These are phyloP conservation scores for Diprion similis DNA, from an alignment of 1,140 invertebrate species.

Conservation along the genomic window DNA sequence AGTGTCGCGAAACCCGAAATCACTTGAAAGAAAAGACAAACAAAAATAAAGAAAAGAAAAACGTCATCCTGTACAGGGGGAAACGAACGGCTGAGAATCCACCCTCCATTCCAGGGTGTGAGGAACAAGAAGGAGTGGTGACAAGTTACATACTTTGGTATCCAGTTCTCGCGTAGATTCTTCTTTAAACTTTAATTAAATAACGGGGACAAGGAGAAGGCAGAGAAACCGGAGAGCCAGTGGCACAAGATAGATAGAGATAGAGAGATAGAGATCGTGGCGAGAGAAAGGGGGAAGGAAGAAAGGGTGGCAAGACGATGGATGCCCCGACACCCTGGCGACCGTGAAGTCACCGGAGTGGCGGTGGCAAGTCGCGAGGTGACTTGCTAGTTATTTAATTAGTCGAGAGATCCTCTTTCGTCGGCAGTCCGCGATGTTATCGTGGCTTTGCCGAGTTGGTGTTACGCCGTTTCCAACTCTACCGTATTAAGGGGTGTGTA, in stretches of 20 bases:
- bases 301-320: not conserved
- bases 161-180: constrained; percentile 34
- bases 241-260: constrained; percentile 36
- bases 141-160: constrained; percentile 43
- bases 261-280: constrained; percentile 17
- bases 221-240: constrained; percentile 34
- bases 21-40: too few species aligned
- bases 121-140: constrained; percentile 32
- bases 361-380: constrained; percentile 49
- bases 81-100: not conserved
- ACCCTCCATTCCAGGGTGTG: not conserved
- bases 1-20: too few species aligned
- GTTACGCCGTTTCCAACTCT: too few species aligned
- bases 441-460: too few species aligned
- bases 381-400: constrained; percentile 53
- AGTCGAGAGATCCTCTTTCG: constrained; percentile 42
- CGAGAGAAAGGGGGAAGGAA: not conserved
- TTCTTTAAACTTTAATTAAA: constrained; percentile 48
- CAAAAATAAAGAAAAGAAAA: too few species aligned
- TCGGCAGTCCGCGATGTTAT: constrained; percentile 20
- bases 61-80: not conserved
- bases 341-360: constrained; percentile 31
- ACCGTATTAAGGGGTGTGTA: too few species aligned
- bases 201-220: constrained; percentile 40
- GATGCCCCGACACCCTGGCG: not conserved